Percentiles rank a stretch among this genome's conserved stretches.
phyloP scores from a whole-genome alignment of 2,797 vertebrate genomes.

The Neopelma chrysocephalum region DNA sequence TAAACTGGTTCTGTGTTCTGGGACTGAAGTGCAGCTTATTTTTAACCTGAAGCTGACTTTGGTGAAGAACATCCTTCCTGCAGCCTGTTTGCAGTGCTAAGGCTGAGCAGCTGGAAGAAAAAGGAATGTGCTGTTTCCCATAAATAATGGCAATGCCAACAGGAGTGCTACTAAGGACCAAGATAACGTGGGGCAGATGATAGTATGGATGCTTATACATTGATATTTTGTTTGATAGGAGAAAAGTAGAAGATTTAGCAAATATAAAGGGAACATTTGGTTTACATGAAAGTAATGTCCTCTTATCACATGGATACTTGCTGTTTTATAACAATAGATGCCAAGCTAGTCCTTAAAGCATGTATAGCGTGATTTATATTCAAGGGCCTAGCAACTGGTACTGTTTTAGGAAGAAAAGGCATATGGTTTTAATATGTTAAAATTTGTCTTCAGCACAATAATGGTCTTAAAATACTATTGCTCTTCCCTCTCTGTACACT shows the following conservation, averaged over 20 bases:
- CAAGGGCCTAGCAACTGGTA: background rate
- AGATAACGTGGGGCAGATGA: background rate
- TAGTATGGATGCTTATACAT: background rate
- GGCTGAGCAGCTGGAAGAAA: background rate
- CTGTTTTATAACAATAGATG: background rate
- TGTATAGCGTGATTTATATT: background rate
- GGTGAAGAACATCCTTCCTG: background rate
- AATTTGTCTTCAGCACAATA: background rate
- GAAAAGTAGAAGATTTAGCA: background rate
- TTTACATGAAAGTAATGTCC: background rate
- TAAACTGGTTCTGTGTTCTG: background rate
- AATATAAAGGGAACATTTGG: background rate
- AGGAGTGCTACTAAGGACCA: background rate
- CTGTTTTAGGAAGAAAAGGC: constrained; percentile 8
- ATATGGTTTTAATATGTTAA: constrained; percentile 38
- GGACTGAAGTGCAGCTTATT: background rate
- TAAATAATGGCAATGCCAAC: background rate
- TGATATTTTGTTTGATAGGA: background rate
- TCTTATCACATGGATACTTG: background rate
- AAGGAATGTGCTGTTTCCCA: background rate
- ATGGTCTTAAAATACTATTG: background rate
- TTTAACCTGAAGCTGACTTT: background rate
- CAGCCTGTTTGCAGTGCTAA: background rate
- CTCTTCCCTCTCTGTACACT: background rate
- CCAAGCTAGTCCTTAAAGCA: background rate